phyloP scores from a whole-genome alignment of 2,113 vertebrate species.

The Egretta garzetta region DNA sequence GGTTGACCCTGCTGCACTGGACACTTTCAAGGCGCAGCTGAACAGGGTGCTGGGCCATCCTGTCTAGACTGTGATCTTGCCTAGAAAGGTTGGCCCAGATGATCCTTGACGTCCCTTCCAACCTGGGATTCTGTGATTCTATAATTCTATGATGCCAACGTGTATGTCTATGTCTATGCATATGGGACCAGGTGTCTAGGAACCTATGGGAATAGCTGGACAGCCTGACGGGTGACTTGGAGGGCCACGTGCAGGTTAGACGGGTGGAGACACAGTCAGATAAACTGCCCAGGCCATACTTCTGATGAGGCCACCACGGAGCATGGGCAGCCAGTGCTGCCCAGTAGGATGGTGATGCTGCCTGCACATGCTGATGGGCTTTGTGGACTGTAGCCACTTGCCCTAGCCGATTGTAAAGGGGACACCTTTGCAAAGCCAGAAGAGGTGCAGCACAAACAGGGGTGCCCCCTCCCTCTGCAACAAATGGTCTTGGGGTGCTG shows the following conservation, averaged over 20 bases:
- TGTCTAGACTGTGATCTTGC: no score
- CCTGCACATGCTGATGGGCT: neutral
- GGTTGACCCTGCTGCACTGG: no score
- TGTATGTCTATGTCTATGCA: no score
- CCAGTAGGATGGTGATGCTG: neutral
- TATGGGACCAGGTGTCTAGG: neutral
- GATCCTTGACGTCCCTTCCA: no score
- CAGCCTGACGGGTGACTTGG: neutral
- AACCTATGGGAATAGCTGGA: neutral
- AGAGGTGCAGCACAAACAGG: neutral
- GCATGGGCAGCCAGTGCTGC: neutral
- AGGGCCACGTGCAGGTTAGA: rapidly evolving
- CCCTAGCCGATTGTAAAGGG: neutral
- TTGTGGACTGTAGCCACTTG: neutral
- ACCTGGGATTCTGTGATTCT: no score
- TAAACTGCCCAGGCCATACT: rapidly evolving
- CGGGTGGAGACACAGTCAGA: neutral
- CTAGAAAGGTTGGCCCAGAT: no score
- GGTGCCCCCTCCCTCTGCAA: neutral
- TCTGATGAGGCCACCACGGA: rapidly evolving
- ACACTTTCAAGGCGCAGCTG: no score
- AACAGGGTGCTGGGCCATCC: no score
- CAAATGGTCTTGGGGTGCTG: rapidly evolving
- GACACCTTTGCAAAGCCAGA: neutral
- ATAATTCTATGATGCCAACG: no score